Evolutionary conservation across 1,140 invertebrate genomes (phyloP), one percentile per base, ranked within the genome.

Genomic region (Ptiloglossa arizonensis): DNA sequence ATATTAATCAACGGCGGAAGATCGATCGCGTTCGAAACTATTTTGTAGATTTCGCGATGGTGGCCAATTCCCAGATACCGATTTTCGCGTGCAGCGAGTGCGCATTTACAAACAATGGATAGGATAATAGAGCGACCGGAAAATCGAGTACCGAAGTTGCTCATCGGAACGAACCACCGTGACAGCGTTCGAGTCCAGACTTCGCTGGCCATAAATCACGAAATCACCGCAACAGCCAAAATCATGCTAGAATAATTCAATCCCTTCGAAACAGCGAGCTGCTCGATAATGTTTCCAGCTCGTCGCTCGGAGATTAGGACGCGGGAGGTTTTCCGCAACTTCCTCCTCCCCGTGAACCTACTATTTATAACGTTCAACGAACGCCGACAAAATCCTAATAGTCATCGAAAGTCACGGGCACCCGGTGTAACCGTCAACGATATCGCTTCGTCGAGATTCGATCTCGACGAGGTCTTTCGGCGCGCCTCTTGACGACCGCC

Each of bases 361-460:
- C 32, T 24, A 44, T 74, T 66, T 57, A 24, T 29, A 68, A 46
- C 0, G 38, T 9, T n/a, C 19, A 32, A 56, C 5, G 27, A 56
- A 11, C 35, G 19, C 32, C 46, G 57, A 38, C 63, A 64, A 82
- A 74, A 74, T 59, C 76, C 24, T 64, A 56, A 71, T 67, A 29
- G 35, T 29, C 48, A 50, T 17, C 57, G 46, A 83, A 70, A 73
- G 69, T 79, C 66, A 46, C 41, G 32, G 38, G 19, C 44, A 56
- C 24, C 60, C 41, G 50, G 46, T 57, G 74, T 56, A 64, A 59
- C 50, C 52, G 52, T 75, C 74, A 32, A 78, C 81, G 69, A 59
- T 82, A 79, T 83, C 74, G 29, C 63, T 22, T 46, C 35, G 81
- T 83, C 81, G 63, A n/a, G 72, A 15, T 73, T 41, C 78, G 66